Conservation (phyloP, 1,140 invertebrate species). For the Drosophila bocki region DNA sequence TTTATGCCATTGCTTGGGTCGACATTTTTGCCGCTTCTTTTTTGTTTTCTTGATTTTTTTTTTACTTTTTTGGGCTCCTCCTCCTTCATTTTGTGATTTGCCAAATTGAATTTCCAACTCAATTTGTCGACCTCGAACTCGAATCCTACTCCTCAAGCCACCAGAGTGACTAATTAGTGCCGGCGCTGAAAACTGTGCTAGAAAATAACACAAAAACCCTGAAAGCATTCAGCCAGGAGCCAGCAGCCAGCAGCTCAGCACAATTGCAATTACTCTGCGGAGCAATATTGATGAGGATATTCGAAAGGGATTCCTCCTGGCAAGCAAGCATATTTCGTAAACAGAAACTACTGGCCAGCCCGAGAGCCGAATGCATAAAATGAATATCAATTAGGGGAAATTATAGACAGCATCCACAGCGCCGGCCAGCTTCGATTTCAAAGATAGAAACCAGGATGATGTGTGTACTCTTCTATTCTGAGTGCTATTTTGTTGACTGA, state of each 20-base stretch:
- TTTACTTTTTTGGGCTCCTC: slow-evolving; percentile 13
- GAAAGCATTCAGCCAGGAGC: not conserved
- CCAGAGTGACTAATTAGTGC: slow-evolving; percentile 34
- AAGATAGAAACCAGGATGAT: slow-evolving; percentile 20
- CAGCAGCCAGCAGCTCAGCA: not conserved
- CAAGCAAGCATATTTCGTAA: slow-evolving; percentile 31
- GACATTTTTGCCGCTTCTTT: slow-evolving; percentile 16
- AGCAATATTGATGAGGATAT: slow-evolving; percentile 12
- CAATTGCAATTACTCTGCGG: slow-evolving; percentile 32
- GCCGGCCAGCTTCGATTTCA: slow-evolving; percentile 25
- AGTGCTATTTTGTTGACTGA: slow-evolving; percentile 32
- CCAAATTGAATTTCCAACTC: slow-evolving; percentile 79
- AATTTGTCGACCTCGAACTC: slow-evolving; percentile 58
- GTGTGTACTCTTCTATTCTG: not conserved
- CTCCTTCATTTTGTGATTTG: slow-evolving; percentile 66
- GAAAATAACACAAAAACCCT: slow-evolving; percentile 21
- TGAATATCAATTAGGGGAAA: slow-evolving; percentile 66
- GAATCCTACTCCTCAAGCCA: slow-evolving; percentile 20
- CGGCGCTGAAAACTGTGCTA: slow-evolving; percentile 60
- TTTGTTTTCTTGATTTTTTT: not conserved
- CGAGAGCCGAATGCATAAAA: slow-evolving; percentile 41
- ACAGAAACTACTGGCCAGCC: slow-evolving; percentile 14
- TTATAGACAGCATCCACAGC: slow-evolving; percentile 12
- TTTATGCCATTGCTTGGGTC: slow-evolving; percentile 22
- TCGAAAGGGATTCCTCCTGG: not conserved